A percentile compares a stretch with the other conserved stretches of the same genome.
phyloP scores from a whole-genome alignment of 30 jellyfish, hydroid and myxozoan genomes.

The Euphysa ruthae region DNA sequence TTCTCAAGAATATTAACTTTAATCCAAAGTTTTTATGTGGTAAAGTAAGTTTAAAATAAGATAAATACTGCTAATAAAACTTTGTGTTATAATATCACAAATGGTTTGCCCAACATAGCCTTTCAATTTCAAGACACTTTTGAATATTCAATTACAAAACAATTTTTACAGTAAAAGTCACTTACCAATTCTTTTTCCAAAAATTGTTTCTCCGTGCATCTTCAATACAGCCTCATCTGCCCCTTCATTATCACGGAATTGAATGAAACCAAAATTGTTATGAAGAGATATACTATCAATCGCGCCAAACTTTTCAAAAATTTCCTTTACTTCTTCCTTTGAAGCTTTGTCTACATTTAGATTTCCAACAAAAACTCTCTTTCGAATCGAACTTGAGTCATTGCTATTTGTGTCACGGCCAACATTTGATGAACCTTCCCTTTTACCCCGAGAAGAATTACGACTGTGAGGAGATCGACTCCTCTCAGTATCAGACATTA shows the following conservation, averaged over 20 bases:
- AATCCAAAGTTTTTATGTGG: too few relatives aligned
- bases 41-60: too few relatives aligned
- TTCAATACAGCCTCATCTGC: slow-evolving; percentile 76
- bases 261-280: slow-evolving; percentile 83
- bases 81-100: too few relatives aligned
- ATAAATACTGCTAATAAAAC: too few relatives aligned
- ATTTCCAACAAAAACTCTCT: slow-evolving; percentile 89
- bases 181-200: slow-evolving; percentile 93
- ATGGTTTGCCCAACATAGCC: too few relatives aligned
- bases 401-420: slow-evolving; percentile 81
- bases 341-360: slow-evolving; percentile 56
- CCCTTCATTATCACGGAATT: slow-evolving; percentile 37
- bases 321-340: slow-evolving; percentile 50
- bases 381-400: slow-evolving; percentile 63
- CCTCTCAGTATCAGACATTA: slow-evolving; percentile 7
- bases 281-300: slow-evolving; percentile 69
- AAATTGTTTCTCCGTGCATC: slow-evolving; percentile 58
- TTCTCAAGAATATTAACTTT: too few relatives aligned
- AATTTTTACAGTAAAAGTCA: too few relatives aligned
- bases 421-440: too few relatives aligned
- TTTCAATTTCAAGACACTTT: too few relatives aligned
- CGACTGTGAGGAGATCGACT: not conserved
- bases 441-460: too few relatives aligned
- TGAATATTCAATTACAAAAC: too few relatives aligned
- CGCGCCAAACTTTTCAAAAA: slow-evolving; percentile 60